phyloP scores from a whole-genome alignment of 2,888 invertebrate species.

The Dolomedes plantarius region DNA sequence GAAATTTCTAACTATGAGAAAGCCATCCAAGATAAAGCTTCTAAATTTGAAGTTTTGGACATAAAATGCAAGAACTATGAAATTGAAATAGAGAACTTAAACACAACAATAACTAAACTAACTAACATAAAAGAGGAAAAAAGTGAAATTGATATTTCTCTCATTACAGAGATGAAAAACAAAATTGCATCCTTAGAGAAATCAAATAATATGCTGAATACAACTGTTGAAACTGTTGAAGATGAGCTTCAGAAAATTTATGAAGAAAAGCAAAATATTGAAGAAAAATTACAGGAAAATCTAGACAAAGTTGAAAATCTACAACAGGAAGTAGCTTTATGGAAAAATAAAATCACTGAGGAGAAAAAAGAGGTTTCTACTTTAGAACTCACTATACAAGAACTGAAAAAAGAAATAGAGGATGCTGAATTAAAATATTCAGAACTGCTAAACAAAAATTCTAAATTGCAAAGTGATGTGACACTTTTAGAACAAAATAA shows the following conservation, averaged over 20 bases:
- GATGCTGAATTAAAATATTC: background rate
- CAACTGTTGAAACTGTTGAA: conserved; percentile 42
- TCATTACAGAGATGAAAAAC: conserved; percentile 23
- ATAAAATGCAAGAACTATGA: conserved; percentile 26
- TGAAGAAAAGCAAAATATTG: conserved; percentile 31
- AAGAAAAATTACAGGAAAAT: conserved; percentile 19
- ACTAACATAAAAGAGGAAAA: background rate
- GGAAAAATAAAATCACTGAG: background rate
- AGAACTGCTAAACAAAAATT: background rate
- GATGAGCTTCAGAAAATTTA: conserved; percentile 32
- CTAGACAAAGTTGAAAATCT: background rate
- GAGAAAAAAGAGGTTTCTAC: background rate
- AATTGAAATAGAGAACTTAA: conserved; percentile 30
- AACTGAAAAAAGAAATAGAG: background rate
- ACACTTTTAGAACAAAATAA: background rate
- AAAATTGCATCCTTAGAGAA: conserved; percentile 30
- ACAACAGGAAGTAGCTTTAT: background rate
- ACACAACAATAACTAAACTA: background rate
- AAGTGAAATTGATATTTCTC: background rate
- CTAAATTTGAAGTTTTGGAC: conserved; percentile 9
- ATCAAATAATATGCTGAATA: conserved; percentile 25
- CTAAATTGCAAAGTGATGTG: conserved; percentile 25
- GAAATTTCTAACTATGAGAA: background rate
- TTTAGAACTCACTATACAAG: background rate
- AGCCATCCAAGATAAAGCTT: background rate